These are phyloP conservation scores for Tetranychus piercei DNA, from an alignment of 2,888 invertebrate species.

Conservation along the genomic window DNA sequence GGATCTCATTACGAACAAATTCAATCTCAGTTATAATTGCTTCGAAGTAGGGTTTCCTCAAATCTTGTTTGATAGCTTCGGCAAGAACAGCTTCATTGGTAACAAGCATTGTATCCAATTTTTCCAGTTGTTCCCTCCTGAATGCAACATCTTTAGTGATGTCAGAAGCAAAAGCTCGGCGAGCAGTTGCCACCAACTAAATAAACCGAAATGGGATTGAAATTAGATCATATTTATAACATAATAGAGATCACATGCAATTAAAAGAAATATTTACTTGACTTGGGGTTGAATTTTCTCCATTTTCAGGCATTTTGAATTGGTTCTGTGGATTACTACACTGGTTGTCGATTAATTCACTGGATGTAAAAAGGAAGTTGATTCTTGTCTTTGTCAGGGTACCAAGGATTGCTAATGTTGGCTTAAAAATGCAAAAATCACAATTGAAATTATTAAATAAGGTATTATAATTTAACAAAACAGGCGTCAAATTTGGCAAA, in stretches of 20 bases:
- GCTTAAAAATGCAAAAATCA: background rate
- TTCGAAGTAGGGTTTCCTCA: slow-evolving; percentile 47
- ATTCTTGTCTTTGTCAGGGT: background rate
- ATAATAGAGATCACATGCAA: too few relatives aligned
- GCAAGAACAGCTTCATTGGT: slow-evolving; percentile 56
- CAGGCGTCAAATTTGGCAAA: too few relatives aligned
- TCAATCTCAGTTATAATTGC: slow-evolving; percentile 58
- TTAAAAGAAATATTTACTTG: background rate
- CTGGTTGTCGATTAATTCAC: background rate
- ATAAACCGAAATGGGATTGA: too few relatives aligned
- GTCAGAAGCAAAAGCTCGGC: slow-evolving; percentile 56
- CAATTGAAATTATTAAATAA: background rate
- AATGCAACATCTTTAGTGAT: slow-evolving; percentile 60
- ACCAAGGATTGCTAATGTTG: background rate
- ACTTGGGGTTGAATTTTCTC: background rate
- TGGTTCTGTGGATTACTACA: background rate
- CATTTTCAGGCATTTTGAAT: background rate
- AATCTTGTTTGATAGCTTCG: slow-evolving; percentile 55
- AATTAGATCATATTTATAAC: too few relatives aligned
- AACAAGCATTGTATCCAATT: slow-evolving; percentile 52
- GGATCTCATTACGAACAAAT: slow-evolving; percentile 54
- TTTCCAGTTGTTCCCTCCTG: slow-evolving; percentile 59
- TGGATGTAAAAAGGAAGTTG: background rate
- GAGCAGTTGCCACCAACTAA: slow-evolving; percentile 43
- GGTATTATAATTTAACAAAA: background rate